Evolutionary conservation across 2,888 invertebrate species (phyloP), one percentile per base, ranked within the genome.

Genomic region (Lepas anatifera): DNA sequence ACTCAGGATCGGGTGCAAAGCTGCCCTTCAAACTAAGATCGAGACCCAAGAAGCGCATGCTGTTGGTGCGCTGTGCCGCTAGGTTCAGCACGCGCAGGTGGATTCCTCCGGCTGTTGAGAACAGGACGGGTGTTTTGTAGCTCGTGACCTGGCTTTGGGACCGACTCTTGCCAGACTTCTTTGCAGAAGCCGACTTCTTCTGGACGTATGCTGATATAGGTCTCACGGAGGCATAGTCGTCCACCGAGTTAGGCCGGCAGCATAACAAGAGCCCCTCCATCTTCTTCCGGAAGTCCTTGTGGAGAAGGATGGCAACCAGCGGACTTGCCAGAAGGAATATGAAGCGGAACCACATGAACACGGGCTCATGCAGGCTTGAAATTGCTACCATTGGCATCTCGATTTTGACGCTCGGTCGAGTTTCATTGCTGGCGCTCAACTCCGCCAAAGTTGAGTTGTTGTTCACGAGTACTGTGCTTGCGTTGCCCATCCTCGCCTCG

Each of bases 41-140:
- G 80, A 83, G 64, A 82, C 85, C 73, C 85, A 85, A 75, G 85
- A 85, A 79, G 79, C 85, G 32, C 83, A 85, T 71, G n/a, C n/a
- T n/a, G 83, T 85, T 83, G 85, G 85, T 76, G 75, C 73, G 27
- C 1, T 46, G 27, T 8, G 70, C 16, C 29, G 72, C 74, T 8
- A 74, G 73, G 13, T 74, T 66, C 2, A 75, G 69, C 29, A 58
- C 32, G 32, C 77, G 72, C 58, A 77, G 71, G 67, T 77, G 77
- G 16, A 77, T 73, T 8, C 77, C 77, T 66, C 77, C 76, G 0
- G 77, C 75, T 1, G 77, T 77, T 22, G 77, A 76, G 66, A 76
- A 77, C 16, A 77, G 71, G 10, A 77, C 76, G 10, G 77, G 77
- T 1, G 76, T 77, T 25, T 73, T 73, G 64, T 73, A 73, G 58